Percentiles rank a stretch among this genome's conserved stretches.
Evolutionary conservation across 2,797 vertebrate genomes (phyloP).

Genomic region (Sus cebifrons): DNA sequence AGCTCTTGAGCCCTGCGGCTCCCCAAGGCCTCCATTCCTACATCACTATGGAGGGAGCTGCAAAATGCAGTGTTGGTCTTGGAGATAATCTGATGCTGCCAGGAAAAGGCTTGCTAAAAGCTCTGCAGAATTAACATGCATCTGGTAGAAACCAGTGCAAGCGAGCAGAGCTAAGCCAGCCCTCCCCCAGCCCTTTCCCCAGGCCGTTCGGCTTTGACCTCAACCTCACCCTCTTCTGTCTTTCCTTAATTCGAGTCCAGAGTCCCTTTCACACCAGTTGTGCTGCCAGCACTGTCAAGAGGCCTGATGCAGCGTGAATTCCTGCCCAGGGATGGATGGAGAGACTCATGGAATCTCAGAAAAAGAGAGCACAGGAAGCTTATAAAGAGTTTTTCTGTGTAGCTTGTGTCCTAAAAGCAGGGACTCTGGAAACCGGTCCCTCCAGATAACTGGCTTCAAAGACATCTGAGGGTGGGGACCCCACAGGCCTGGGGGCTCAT

Average conservation of each 20-base stretch:
- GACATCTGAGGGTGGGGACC: background rate
- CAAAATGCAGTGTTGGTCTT: background rate
- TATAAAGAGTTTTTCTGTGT: background rate
- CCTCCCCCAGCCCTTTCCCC: too few species aligned
- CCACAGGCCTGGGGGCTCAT: background rate
- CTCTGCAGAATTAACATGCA: background rate
- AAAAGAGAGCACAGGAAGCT: background rate
- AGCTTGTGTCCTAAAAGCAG: too few species aligned
- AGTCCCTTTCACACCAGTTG: background rate
- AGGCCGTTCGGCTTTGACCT: background rate
- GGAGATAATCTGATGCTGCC: background rate
- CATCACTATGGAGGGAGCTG: background rate
- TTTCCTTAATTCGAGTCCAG: background rate
- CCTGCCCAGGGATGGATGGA: background rate
- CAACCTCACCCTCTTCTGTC: background rate
- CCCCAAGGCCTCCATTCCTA: background rate
- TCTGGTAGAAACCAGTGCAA: background rate
- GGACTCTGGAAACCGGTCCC: background rate
- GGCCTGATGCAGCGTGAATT: background rate
- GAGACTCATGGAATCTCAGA: background rate
- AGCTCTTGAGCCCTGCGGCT: background rate
- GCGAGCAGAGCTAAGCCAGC: background rate
- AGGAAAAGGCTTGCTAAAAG: background rate
- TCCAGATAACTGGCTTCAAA: background rate
- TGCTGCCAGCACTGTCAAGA: background rate